Base-by-base conservation (phyloP, 2,888 invertebrate species). In the Hirudinaria manillensis region DNA sequence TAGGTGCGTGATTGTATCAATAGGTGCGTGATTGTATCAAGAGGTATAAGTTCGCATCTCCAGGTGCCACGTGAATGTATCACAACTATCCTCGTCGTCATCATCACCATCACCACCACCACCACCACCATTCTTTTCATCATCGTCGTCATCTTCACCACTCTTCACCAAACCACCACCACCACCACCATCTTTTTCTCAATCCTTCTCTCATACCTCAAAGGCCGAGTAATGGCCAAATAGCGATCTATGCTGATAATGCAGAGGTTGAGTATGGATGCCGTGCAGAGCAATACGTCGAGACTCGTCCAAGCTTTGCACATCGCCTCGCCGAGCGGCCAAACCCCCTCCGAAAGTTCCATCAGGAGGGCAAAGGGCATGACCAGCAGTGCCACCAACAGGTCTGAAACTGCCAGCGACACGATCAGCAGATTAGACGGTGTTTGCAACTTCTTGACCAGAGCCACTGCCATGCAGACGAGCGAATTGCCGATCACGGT, bases 131-230 rank as follows among this genome's bases (percentile, higher is more conserved):
- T 74, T 67, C 36, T 45, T 53, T 76, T 75, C 76, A 70, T 75
- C 76, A 70, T 75, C 76, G 34, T 71, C 76, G 70, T 71, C 72
- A 67, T 74, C 74, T 45, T 74, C 66, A 66, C 45, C 76, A 56
- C 61, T 67, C 76, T 45, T 66, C 67, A 66, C 75, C 67, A 32
- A 65, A 38, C 13, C 68, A 19, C 32, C 36, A 29, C 38, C 34
- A 94, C 93, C 87, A 94, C 95, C 76, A 95, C n/a, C 24, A 61
- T 61, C 61, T 21, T 61, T n/a, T 21, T 56, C 56, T 6, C 13
- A 6, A 3, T 56, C 56, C 38, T 72, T 53, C 38, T 72, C 7
- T 72, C 55, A 19, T 27, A 73, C 73, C 56, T 73, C 32, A 73
- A 36, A 36, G 73, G 73, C 10, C 73, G 29, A 21, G 75, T 77